A percentile compares a stretch with the other conserved stretches of the same genome.
These are phyloP conservation scores for Gymnothorax reevesii DNA, from an alignment of 2,797 vertebrate species.

Conservation along the genomic window DNA sequence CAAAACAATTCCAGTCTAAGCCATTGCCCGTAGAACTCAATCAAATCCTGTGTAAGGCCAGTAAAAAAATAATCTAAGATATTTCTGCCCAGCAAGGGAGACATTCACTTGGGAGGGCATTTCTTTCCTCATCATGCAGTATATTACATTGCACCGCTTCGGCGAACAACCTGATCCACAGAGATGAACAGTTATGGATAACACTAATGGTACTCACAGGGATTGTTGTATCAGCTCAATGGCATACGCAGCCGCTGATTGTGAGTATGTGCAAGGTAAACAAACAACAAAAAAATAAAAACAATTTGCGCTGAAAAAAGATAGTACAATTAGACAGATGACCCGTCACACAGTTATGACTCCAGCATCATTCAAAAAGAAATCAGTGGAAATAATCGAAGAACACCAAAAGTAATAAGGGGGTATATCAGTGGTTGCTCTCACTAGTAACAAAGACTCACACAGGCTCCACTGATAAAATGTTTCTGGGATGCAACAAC, in stretches of 20 bases:
- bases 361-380: too few relatives aligned
- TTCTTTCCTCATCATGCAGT: background rate
- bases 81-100: background rate
- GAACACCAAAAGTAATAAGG: too few relatives aligned
- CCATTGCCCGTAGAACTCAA: background rate
- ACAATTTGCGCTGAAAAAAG: too few relatives aligned
- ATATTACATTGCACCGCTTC: background rate
- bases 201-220: background rate
- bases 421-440: too few relatives aligned
- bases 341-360: too few relatives aligned
- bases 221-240: background rate
- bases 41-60: background rate
- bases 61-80: background rate
- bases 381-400: too few relatives aligned
- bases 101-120: background rate
- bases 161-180: background rate
- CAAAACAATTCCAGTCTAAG: background rate
- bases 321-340: too few relatives aligned
- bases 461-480: too few relatives aligned
- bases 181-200: background rate
- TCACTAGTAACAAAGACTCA: too few relatives aligned
- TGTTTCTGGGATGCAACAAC: too few relatives aligned
- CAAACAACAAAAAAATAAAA: background rate
- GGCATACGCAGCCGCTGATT: background rate
- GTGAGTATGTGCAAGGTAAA: background rate